phyloP scores from a whole-genome alignment of 2,113 vertebrate species.

The Gorsachius goisagi region DNA sequence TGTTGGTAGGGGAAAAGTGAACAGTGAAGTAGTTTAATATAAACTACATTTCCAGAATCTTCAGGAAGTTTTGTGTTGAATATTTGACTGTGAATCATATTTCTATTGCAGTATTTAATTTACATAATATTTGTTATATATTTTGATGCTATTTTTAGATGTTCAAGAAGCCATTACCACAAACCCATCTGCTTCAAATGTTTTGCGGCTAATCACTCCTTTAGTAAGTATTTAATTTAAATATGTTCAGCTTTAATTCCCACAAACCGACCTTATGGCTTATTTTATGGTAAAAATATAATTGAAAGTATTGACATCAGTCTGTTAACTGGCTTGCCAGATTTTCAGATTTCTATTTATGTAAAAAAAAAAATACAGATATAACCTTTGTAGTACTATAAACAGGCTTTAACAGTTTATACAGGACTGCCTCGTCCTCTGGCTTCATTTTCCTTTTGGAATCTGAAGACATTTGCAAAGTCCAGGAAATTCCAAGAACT shows the following conservation, averaged over 20 bases:
- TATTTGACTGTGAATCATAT: background rate
- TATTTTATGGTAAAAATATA: background rate
- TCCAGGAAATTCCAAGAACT: background rate
- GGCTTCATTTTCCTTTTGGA: background rate
- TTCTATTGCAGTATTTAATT: background rate
- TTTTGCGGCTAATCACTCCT: constrained; percentile 63
- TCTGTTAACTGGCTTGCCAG: background rate
- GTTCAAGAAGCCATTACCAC: constrained; percentile 75
- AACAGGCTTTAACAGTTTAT: background rate
- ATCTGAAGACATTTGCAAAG: background rate
- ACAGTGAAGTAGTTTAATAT: background rate
- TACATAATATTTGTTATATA: background rate
- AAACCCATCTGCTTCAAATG: constrained; percentile 61
- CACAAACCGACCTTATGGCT: background rate
- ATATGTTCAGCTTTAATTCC: background rate
- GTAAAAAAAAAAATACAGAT: background rate
- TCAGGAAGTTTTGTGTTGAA: background rate
- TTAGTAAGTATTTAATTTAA: constrained; percentile 76
- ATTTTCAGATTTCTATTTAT: background rate
- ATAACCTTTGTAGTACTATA: background rate
- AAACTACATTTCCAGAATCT: background rate
- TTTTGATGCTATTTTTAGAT: constrained; percentile 74
- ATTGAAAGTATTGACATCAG: background rate
- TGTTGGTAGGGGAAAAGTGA: background rate
- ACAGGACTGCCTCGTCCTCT: background rate